Percentiles rank a stretch among this genome's conserved stretches.
Conservation (phyloP, 2,888 invertebrate genomes). For the Trichopria drosophilae region DNA sequence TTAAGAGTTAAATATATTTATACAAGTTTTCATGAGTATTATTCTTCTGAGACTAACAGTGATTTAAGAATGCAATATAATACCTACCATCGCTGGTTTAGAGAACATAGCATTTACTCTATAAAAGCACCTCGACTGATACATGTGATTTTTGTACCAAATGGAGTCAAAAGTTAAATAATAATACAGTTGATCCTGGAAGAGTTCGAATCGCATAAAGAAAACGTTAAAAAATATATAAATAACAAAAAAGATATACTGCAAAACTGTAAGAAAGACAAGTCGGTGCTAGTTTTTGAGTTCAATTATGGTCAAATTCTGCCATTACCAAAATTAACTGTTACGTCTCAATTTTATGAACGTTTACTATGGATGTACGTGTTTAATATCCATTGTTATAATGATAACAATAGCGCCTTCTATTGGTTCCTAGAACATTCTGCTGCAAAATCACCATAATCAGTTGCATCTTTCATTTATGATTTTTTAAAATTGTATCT, state of each 20-base stretch:
- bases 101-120: too few species aligned
- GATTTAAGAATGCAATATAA: conserved; percentile 13
- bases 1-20: conserved; percentile 8
- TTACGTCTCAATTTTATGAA: conserved; percentile 4
- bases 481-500: conserved; percentile 2
- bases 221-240: not conserved
- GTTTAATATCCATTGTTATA: too few species aligned
- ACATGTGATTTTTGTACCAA: too few species aligned
- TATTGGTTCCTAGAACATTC: conserved; percentile 9
- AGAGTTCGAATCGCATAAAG: not conserved
- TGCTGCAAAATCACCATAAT: conserved; percentile 6
- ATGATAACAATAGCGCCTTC: conserved; percentile 3
- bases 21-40: conserved; percentile 8
- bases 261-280: conserved; percentile 5
- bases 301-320: conserved; percentile 4
- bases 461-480: conserved; percentile 3
- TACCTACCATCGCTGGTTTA: conserved; percentile 5
- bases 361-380: conserved; percentile 4
- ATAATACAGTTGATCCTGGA: conserved; percentile 1
- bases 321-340: conserved; percentile 7
- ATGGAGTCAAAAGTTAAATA: conserved; percentile 8
- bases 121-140: too few species aligned
- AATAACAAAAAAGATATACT: conserved; percentile 6
- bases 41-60: conserved; percentile 5
- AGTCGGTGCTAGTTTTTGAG: not conserved